Evolutionary conservation across 2,797 vertebrate species (phyloP).

Genomic region (Artibeus jamaicensis): DNA sequence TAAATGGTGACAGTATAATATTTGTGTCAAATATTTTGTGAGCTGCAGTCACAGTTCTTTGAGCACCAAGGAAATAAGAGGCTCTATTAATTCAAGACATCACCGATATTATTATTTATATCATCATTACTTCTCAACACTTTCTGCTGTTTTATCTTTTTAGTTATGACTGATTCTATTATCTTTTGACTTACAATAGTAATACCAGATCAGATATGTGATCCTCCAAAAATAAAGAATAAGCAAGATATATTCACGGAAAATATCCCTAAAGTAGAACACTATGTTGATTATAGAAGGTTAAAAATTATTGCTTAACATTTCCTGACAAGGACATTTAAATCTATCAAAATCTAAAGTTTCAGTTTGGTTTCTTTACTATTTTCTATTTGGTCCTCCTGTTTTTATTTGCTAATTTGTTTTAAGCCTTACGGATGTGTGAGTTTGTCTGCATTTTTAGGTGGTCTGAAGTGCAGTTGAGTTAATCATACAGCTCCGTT

Average conservation of each 20-base stretch:
- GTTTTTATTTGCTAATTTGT: neutral
- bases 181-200: neutral
- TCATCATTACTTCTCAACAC: slow-evolving; percentile 4
- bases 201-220: neutral
- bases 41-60: slow-evolving; percentile 9
- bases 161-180: neutral
- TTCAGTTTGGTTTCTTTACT: neutral
- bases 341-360: neutral
- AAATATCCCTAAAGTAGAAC: neutral
- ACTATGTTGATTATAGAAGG: neutral
- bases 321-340: slow-evolving; percentile 14
- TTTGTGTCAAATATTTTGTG: slow-evolving; percentile 3
- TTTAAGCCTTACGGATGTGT: neutral
- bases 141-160: slow-evolving; percentile 28
- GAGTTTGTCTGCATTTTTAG: neutral
- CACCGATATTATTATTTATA: neutral
- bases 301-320: neutral
- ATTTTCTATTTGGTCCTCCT: neutral
- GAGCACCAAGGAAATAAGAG: neutral
- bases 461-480: neutral
- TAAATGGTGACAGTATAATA: neutral
- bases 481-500: neutral
- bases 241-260: neutral
- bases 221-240: slow-evolving; percentile 25
- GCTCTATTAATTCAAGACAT: neutral